phyloP scores from a whole-genome alignment of 2,888 invertebrate species.

The Acanthosepion lycidas region DNA sequence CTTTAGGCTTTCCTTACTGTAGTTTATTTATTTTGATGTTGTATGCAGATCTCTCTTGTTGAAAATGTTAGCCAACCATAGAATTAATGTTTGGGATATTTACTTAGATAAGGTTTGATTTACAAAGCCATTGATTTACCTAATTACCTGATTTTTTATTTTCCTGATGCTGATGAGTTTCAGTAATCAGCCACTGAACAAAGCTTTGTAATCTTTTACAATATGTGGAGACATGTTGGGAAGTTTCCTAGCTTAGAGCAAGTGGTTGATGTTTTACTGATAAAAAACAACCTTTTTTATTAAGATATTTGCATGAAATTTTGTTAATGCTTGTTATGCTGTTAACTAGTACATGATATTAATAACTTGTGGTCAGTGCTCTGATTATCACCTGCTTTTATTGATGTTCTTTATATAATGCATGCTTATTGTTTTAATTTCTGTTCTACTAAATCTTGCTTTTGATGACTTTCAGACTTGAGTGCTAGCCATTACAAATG shows the following conservation, averaged over 20 bases:
- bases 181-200: neutral
- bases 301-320: neutral
- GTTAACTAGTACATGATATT: constrained; percentile 33
- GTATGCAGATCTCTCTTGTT: neutral
- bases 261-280: neutral
- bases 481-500: neutral
- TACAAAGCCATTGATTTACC: neutral
- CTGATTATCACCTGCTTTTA: neutral
- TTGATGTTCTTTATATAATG: neutral
- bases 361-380: neutral
- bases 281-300: neutral
- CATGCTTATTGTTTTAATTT: neutral
- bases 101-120: neutral
- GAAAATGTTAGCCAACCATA: neutral
- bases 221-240: neutral
- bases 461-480: neutral
- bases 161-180: neutral
- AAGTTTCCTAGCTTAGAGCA: neutral
- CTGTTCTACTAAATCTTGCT: constrained; percentile 7
- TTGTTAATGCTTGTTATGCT: constrained; percentile 13
- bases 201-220: neutral
- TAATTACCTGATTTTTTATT: neutral
- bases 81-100: neutral
- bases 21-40: neutral
- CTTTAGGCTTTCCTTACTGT: neutral